Evolutionary conservation across 2,888 invertebrate species (phyloP).

Genomic region (Caenorhabditis sp.): DNA sequence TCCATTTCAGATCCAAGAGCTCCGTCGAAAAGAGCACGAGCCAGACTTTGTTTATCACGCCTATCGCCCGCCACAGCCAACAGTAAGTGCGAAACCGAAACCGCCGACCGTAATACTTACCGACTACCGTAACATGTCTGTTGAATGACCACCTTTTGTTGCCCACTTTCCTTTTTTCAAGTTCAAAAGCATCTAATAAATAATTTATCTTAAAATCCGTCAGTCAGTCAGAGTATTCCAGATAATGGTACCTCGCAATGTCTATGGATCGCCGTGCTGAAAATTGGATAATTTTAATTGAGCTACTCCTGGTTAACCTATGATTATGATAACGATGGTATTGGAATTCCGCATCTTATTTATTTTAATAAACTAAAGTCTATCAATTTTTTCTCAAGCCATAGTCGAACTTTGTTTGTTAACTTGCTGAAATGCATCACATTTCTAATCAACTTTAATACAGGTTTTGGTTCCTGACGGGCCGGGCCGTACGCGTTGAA

Average conservation of each 20-base stretch:
- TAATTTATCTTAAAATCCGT: background rate
- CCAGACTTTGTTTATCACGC: slow-evolving; percentile 60
- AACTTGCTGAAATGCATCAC: no score
- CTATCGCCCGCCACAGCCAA: slow-evolving; percentile 56
- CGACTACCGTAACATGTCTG: slow-evolving; percentile 42
- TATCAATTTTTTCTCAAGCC: no score
- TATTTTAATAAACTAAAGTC: no score
- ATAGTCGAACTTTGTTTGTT: no score
- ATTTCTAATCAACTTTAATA: no score
- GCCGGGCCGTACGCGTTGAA: no score
- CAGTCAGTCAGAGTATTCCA: slow-evolving; percentile 29
- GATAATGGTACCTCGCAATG: slow-evolving; percentile 49
- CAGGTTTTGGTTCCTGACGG: no score
- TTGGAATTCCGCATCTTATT: no score
- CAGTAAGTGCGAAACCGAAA: slow-evolving; percentile 44
- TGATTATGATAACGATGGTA: background rate
- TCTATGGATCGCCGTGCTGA: slow-evolving; percentile 58
- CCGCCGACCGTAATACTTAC: slow-evolving; percentile 45
- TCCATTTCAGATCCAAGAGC: slow-evolving; percentile 50
- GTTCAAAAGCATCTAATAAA: slow-evolving; percentile 34
- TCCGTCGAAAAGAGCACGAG: slow-evolving; percentile 53
- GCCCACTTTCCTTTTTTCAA: background rate
- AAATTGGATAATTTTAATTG: background rate
- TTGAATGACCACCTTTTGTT: slow-evolving; percentile 27
- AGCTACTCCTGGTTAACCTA: background rate